Evolutionary conservation across 2,113 vertebrate genomes (phyloP).

Genomic region (Daphoenositta chrysoptera): DNA sequence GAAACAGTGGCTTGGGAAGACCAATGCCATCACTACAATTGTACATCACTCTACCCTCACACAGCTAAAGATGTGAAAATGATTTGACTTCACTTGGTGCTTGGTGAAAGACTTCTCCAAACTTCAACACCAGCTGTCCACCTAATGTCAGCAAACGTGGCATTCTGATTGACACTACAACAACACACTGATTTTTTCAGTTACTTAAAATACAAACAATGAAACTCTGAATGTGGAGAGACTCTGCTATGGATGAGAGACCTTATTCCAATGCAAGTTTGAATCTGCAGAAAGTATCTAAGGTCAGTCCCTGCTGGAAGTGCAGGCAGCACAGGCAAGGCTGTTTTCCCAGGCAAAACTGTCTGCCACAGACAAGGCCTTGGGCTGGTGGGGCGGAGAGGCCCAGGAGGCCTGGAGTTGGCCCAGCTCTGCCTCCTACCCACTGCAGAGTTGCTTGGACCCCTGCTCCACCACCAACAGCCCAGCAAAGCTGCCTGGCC

Average conservation of each 20-base stretch:
- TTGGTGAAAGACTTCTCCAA: background rate
- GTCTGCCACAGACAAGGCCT: background rate
- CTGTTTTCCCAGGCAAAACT: background rate
- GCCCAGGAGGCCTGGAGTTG: background rate
- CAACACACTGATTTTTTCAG: background rate
- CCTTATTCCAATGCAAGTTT: background rate
- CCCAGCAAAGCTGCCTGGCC: background rate
- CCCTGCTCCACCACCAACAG: background rate
- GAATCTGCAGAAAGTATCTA: background rate
- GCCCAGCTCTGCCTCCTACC: background rate
- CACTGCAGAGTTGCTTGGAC: background rate
- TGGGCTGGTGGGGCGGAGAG: background rate
- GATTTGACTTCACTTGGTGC: background rate
- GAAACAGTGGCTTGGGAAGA: rapidly evolving
- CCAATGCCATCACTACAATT: background rate
- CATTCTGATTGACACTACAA: background rate
- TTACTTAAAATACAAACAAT: background rate
- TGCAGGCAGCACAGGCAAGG: background rate
- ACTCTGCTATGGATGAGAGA: background rate
- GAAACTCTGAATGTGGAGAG: background rate
- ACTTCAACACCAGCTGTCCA: background rate
- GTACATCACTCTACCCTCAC: background rate
- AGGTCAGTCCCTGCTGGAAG: background rate
- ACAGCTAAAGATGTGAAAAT: background rate
- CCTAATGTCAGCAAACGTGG: background rate